Evolutionary conservation across 2,113 vertebrate species (phyloP).

Genomic region (Corvus cornix): DNA sequence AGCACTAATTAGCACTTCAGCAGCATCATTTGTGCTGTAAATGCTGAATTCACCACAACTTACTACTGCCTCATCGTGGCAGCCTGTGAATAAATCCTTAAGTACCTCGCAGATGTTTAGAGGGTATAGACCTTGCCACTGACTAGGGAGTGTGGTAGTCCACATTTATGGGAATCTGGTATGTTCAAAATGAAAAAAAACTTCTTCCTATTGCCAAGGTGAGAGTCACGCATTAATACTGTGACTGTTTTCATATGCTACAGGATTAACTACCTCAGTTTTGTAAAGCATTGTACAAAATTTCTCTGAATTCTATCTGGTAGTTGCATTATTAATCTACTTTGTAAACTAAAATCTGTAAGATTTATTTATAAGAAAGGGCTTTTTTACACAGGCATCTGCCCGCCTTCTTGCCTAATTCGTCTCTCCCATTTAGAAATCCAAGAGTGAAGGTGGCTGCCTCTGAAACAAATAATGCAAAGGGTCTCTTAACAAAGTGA

Average conservation of each 20-base stretch:
- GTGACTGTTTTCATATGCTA: background rate
- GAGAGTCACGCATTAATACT: background rate
- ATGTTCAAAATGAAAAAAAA: background rate
- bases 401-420: background rate
- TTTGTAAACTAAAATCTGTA: background rate
- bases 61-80: conserved; percentile 68
- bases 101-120: background rate
- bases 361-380: conserved; percentile 28
- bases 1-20: conserved; percentile 33
- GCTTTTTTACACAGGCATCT: background rate
- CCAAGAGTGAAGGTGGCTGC: background rate
- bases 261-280: background rate
- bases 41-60: conserved; percentile 45
- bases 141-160: background rate
- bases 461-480: conserved; percentile 46
- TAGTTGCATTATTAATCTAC: background rate
- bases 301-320: background rate
- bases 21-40: conserved; percentile 34
- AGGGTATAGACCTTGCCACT: background rate
- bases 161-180: background rate
- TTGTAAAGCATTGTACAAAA: background rate
- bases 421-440: conserved; percentile 11
- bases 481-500: background rate
- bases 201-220: background rate
- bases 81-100: conserved; percentile 48